Conservation (phyloP, 2,113 vertebrate species). For the Micromys minutus region DNA sequence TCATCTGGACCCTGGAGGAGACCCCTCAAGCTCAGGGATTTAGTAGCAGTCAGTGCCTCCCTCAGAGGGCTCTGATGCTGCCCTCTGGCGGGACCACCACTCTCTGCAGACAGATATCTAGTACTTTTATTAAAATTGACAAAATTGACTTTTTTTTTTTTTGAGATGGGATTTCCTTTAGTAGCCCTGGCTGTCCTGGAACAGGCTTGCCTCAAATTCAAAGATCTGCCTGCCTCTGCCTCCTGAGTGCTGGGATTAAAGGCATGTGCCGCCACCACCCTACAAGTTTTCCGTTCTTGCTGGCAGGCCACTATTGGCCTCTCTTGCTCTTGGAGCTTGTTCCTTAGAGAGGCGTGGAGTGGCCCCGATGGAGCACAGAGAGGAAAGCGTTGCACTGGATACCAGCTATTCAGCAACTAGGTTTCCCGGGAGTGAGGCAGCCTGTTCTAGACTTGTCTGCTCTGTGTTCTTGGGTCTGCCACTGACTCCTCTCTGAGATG, state of each 20-base stretch:
- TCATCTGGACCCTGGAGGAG: neutral
- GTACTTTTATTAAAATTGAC: too few species aligned
- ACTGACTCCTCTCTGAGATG: neutral
- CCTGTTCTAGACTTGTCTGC: neutral
- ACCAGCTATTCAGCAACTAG: fast-evolving
- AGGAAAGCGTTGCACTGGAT: neutral
- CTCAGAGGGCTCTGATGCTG: neutral
- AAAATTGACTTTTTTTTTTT: neutral
- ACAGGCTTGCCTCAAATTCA: neutral
- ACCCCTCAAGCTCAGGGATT: neutral
- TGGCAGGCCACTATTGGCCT: neutral
- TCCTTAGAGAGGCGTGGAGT: neutral
- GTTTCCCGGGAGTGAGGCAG: neutral
- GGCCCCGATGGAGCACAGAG: neutral
- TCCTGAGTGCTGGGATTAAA: neutral
- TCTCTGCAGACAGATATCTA: neutral
- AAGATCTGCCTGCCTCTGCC: neutral
- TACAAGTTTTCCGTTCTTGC: neutral
- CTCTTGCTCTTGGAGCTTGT: neutral
- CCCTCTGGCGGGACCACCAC: neutral
- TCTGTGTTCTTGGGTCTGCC: neutral
- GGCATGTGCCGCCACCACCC: fast-evolving
- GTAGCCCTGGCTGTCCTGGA: neutral
- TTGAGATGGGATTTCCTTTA: neutral
- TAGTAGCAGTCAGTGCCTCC: neutral